Percentiles rank a stretch among this genome's conserved stretches.
These are phyloP conservation scores for Carabus problematicus DNA, from an alignment of 2,888 invertebrate species.

Conservation along the genomic window DNA sequence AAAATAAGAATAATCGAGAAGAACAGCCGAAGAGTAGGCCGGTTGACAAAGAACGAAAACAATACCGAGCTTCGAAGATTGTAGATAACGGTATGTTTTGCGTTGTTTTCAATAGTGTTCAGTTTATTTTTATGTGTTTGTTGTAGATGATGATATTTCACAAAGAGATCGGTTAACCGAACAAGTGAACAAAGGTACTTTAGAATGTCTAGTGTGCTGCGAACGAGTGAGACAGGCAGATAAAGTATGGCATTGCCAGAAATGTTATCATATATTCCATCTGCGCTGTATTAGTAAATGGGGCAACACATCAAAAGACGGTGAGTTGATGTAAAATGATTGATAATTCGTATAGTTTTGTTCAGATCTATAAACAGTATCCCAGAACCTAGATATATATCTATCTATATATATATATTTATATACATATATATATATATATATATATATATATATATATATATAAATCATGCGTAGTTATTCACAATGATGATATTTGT, in stretches of 20 bases:
- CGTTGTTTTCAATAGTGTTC: not conserved
- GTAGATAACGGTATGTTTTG: constrained; percentile 13
- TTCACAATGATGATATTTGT: constrained; percentile 32
- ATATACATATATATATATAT: too few relatives aligned
- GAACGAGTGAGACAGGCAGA: constrained; percentile 82
- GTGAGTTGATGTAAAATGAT: constrained; percentile 53
- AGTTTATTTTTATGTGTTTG: constrained; percentile 10
- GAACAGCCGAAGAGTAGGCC: constrained; percentile 19
- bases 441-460: too few relatives aligned
- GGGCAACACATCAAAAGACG: constrained; percentile 82
- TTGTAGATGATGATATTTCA: constrained; percentile 66
- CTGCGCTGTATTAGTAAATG: constrained; percentile 89
- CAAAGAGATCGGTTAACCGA: constrained; percentile 85
- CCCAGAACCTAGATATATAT: not conserved
- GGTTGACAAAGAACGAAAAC: constrained; percentile 19
- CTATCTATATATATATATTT: too few relatives aligned
- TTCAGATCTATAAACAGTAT: constrained; percentile 17
- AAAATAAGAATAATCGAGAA: constrained; percentile 16
- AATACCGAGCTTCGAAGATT: constrained; percentile 36
- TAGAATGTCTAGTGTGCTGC: constrained; percentile 96
- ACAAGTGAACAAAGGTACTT: constrained; percentile 78
- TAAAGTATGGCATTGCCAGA: constrained; percentile 88
- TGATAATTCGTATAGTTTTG: constrained; percentile 1
- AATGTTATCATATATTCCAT: constrained; percentile 93
- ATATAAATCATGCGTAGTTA: too few relatives aligned